These are phyloP conservation scores for Channa striata DNA, from an alignment of 2,797 vertebrate species.

Conservation along the genomic window DNA sequence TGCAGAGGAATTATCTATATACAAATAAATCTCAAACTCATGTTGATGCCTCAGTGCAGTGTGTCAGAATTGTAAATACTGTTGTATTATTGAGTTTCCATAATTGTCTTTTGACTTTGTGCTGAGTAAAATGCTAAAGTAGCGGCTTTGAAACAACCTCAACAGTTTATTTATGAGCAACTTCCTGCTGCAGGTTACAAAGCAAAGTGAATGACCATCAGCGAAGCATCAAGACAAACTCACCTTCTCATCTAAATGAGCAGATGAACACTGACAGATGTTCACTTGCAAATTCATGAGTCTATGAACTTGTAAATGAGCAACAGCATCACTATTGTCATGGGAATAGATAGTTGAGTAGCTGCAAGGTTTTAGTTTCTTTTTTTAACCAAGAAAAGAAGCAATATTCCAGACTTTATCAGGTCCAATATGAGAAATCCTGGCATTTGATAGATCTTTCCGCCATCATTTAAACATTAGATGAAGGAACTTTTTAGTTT, in stretches of 20 bases:
- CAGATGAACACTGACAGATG: conserved; percentile 62
- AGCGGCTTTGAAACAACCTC: conserved; percentile 1
- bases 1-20: no score
- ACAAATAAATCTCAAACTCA: not conserved
- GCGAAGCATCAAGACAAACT: conserved; percentile 20
- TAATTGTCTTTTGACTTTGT: conserved; percentile 7
- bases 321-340: conserved; percentile 39
- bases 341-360: conserved; percentile 10
- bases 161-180: not conserved
- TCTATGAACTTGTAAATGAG: conserved; percentile 61
- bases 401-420: conserved; percentile 7
- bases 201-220: conserved; percentile 5
- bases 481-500: conserved; percentile 49
- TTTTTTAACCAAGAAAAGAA: no score
- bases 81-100: not conserved
- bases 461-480: conserved; percentile 37
- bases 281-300: conserved; percentile 52
- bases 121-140: conserved; percentile 7
- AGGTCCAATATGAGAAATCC: conserved; percentile 8
- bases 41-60: not conserved
- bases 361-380: not conserved
- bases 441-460: conserved; percentile 34
- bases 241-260: conserved; percentile 58
- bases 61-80: not conserved
- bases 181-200: not conserved